Conservation (phyloP, 2,113 vertebrate species). For the Steatornis caripensis region DNA sequence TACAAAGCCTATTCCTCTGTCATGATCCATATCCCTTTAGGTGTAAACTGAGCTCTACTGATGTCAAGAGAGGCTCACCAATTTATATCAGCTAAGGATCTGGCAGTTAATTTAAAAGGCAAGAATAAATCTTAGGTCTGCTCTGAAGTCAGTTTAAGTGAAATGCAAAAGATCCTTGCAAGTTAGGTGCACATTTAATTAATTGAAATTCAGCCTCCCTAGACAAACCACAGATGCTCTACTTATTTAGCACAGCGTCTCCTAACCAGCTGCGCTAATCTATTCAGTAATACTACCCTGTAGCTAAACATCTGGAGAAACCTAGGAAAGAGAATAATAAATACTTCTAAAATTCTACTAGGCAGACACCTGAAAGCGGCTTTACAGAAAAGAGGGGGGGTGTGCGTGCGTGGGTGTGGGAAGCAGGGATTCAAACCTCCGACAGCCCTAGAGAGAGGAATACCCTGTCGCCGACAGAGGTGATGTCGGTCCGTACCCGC, state of each 20-base stretch:
- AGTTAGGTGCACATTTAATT: conserved; percentile 65
- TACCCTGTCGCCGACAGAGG: background rate
- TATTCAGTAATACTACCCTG: conserved; percentile 67
- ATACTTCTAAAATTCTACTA: background rate
- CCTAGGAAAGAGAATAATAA: conserved; percentile 59
- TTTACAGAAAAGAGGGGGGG: background rate
- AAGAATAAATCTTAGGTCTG: conserved; percentile 27
- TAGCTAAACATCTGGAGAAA: conserved; percentile 82
- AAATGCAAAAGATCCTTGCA: conserved; percentile 64
- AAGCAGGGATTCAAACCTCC: background rate
- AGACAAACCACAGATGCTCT: conserved; percentile 74
- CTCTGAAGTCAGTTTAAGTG: conserved; percentile 42
- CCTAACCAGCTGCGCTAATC: conserved; percentile 75
- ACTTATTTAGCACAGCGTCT: conserved; percentile 61
- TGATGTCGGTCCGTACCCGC: background rate
- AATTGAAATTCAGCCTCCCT: conserved; percentile 69
- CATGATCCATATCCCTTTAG: background rate
- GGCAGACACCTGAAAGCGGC: conserved; percentile 48
- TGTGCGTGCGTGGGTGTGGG: fast-evolving
- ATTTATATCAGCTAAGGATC: background rate
- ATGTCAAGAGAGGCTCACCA: background rate
- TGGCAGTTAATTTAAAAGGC: conserved; percentile 53
- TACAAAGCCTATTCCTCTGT: background rate
- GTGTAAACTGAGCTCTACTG: background rate
- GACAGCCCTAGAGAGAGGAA: background rate